These are phyloP conservation scores for Patella ulyssiponensis DNA, from an alignment of 2,888 invertebrate species.

Conservation along the genomic window DNA sequence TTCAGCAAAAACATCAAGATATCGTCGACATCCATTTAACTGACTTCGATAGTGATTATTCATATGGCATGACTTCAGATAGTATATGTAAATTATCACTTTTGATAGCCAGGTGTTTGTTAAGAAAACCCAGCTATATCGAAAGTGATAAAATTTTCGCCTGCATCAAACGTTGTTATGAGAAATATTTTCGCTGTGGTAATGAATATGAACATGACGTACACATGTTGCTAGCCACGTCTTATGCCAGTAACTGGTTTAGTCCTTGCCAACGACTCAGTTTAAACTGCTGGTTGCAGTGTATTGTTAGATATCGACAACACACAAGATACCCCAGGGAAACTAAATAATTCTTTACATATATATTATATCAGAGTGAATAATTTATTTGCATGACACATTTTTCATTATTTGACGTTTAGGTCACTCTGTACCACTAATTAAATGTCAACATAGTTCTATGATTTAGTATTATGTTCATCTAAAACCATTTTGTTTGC, in stretches of 20 bases:
- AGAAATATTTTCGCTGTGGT: conserved; percentile 55
- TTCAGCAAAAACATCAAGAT: conserved; percentile 53
- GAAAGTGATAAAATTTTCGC: conserved; percentile 59
- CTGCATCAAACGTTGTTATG: conserved; percentile 61
- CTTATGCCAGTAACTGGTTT: conserved; percentile 69
- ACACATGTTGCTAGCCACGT: conserved; percentile 68
- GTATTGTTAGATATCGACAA: conserved; percentile 50
- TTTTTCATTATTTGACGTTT: too few species aligned
- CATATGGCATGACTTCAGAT: conserved; percentile 60
- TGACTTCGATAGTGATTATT: conserved; percentile 61
- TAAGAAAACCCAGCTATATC: conserved; percentile 59
- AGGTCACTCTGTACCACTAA: background rate
- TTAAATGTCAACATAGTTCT: background rate
- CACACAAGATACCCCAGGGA: conserved; percentile 22
- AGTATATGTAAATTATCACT: conserved; percentile 61
- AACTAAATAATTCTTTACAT: background rate
- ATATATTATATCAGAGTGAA: background rate
- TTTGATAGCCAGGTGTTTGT: conserved; percentile 57
- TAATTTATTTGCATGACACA: too few species aligned
- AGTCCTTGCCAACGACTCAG: conserved; percentile 52
- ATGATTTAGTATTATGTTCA: too few species aligned
- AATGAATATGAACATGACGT: conserved; percentile 61
- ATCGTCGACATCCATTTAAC: conserved; percentile 49
- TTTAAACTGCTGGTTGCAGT: conserved; percentile 63
- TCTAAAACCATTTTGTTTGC: too few species aligned